Conservation (phyloP, 2,113 vertebrate species). For the Dicentrarchus labrax region DNA sequence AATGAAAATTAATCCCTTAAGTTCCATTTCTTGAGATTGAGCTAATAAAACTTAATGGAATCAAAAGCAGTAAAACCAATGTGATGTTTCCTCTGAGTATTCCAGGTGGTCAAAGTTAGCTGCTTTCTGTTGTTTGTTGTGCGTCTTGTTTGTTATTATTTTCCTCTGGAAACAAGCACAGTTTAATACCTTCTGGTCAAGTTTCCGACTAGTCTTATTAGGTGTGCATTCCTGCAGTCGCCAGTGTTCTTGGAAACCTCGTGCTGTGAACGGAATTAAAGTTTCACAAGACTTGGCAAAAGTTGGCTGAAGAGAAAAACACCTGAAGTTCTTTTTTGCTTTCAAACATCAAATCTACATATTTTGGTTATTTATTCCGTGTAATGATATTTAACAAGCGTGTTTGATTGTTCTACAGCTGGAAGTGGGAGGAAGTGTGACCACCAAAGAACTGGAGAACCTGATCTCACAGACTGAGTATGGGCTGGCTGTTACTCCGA, state of each 20-base stretch:
- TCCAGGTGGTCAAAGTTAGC: slow-evolving; percentile 10
- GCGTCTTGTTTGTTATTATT: slow-evolving; percentile 45
- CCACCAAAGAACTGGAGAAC: slow-evolving; percentile 85
- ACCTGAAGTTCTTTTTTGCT: neutral
- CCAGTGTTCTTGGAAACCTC: slow-evolving; percentile 33
- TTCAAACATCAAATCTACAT: slow-evolving; percentile 5
- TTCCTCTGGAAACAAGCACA: slow-evolving; percentile 29
- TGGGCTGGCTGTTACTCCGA: slow-evolving; percentile 88
- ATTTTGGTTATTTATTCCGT: neutral
- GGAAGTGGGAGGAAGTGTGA: slow-evolving; percentile 88
- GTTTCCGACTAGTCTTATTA: slow-evolving; percentile 39
- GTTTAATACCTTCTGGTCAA: slow-evolving; percentile 40
- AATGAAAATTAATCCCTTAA: slow-evolving; percentile 27
- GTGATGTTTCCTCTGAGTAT: slow-evolving; percentile 30
- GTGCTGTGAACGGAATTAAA: slow-evolving; percentile 10
- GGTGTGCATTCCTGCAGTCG: neutral
- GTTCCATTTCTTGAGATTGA: slow-evolving; percentile 20
- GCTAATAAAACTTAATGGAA: slow-evolving; percentile 41
- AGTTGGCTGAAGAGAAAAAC: slow-evolving; percentile 27
- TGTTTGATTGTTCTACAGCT: slow-evolving; percentile 82
- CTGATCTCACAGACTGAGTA: slow-evolving; percentile 93
- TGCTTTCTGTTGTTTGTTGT: slow-evolving; percentile 35
- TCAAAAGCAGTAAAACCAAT: slow-evolving; percentile 22
- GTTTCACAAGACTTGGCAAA: slow-evolving; percentile 40
- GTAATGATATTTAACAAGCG: slow-evolving; percentile 14